Percentiles rank a stretch among this genome's conserved stretches.
These are phyloP conservation scores for Cossypha niveicapilla DNA, from an alignment of 2,797 vertebrate species.

Conservation along the genomic window DNA sequence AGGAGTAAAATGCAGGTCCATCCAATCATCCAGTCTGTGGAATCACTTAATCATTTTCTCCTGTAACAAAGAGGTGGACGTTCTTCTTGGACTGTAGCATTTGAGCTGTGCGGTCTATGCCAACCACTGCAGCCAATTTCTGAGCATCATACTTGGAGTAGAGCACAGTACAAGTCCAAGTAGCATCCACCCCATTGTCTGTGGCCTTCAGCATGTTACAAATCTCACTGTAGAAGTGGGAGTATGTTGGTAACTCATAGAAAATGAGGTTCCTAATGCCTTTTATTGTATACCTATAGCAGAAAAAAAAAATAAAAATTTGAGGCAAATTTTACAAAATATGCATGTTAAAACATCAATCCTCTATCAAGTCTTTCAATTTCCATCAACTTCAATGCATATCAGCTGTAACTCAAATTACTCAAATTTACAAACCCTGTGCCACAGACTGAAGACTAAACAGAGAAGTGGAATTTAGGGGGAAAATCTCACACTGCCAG, in stretches of 20 bases:
- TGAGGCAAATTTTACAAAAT: neutral
- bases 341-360: neutral
- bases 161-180: conserved; percentile 91
- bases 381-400: neutral
- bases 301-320: neutral
- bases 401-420: neutral
- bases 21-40: neutral
- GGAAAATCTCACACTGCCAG: neutral
- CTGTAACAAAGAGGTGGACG: conserved; percentile 93
- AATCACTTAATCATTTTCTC: conserved; percentile 72
- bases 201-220: conserved; percentile 91
- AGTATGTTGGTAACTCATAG: conserved; percentile 90
- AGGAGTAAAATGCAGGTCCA: neutral
- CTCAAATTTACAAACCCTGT: neutral
- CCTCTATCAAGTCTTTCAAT: neutral
- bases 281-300: conserved; percentile 85
- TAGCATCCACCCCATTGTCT: conserved; percentile 76
- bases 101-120: conserved; percentile 86
- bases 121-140: conserved; percentile 84
- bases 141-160: conserved; percentile 91
- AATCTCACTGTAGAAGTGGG: conserved; percentile 95
- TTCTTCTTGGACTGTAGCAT: conserved; percentile 89
- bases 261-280: conserved; percentile 93
- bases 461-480: neutral
- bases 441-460: neutral